Evolutionary conservation across 2,888 invertebrate species (phyloP), one percentile per base, ranked within the genome.

Genomic region (Chrysodeixis includens): DNA sequence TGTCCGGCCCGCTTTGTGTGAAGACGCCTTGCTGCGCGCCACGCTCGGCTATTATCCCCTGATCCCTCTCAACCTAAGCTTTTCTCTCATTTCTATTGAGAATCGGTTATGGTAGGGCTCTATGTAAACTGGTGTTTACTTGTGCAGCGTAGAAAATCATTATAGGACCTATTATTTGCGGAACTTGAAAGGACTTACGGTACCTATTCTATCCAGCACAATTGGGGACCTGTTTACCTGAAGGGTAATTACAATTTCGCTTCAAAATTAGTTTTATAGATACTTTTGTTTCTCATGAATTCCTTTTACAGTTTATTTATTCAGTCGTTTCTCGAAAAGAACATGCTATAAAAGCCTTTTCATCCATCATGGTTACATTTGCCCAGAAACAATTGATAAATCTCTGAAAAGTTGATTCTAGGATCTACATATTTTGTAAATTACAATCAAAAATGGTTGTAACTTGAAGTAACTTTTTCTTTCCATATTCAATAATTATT

Each of bases 1-100:
- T 93, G 93, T 94, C 91, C 92, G 90, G 84, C 76, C 85, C 88
- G 91, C 90, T 91, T 93, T 94, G 92, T 93, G 87, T 87, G 85
- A 87, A 89, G 92, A 93, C 92, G 88, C 88, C 93, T 90, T 86
- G 92, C 93, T 93, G 94, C 81, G 91, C 76, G 80, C 81, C 83
- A 82, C 62, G 60, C 76, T 79, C 69, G 81, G 74, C 90, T 82
- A 86, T 78, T 83, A 76, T 86, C 62, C 58, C 58, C 18, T 63
- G 80, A 71, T 32, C 85, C 74, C 69, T 73, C 60, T 71, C 54
- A 70, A 69, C 68, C 66, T 69, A 69, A 57, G 63, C 65, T 63
- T 66, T 77, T 74, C 65, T 69, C 68, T 66, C 62, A 55, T 78
- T 66, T 69, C 75, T 80, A 83, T 85, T 80, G 76, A 82, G 54